Conservation (phyloP, 53 echinoderm and acorn worm genomes). For the Crossaster papposus region DNA sequence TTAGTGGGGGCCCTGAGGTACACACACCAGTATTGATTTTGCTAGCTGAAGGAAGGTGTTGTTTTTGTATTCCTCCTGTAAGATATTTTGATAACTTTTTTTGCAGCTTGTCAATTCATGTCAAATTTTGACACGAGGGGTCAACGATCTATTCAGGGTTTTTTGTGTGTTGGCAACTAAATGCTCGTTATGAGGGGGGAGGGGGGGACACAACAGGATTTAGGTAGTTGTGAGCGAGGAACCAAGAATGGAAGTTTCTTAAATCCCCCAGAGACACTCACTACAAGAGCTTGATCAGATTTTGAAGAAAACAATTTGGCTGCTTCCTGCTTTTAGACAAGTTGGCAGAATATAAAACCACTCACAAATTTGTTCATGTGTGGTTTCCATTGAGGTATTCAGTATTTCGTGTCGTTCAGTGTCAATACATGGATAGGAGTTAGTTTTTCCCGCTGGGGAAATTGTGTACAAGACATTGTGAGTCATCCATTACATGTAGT, state of each 20-base stretch:
- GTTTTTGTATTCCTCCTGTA: constrained; percentile 3
- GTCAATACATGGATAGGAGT: no score
- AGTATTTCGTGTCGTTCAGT: not conserved
- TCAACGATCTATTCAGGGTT: constrained; percentile 28
- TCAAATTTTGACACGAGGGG: constrained; percentile 47
- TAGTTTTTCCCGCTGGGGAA: no score
- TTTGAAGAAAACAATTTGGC: not conserved
- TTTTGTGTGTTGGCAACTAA: constrained; percentile 21
- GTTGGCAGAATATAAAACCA: no score
- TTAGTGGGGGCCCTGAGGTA: not conserved
- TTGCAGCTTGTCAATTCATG: constrained; percentile 5
- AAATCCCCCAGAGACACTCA: not conserved
- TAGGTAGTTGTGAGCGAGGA: constrained; percentile 20
- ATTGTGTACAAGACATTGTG: no score
- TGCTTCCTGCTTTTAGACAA: not conserved
- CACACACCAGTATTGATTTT: not conserved
- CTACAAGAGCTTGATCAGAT: not conserved
- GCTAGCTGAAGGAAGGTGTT: not conserved
- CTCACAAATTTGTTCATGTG: no score
- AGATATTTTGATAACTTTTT: constrained; percentile 50
- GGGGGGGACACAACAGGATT: constrained; percentile 33
- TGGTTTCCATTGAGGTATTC: not conserved
- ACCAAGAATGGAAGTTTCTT: not conserved
- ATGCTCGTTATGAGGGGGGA: not conserved
- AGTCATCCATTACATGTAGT: not conserved